These are phyloP conservation scores for Struthidea cinerea DNA, from an alignment of 2,113 vertebrate genomes.

Conservation along the genomic window DNA sequence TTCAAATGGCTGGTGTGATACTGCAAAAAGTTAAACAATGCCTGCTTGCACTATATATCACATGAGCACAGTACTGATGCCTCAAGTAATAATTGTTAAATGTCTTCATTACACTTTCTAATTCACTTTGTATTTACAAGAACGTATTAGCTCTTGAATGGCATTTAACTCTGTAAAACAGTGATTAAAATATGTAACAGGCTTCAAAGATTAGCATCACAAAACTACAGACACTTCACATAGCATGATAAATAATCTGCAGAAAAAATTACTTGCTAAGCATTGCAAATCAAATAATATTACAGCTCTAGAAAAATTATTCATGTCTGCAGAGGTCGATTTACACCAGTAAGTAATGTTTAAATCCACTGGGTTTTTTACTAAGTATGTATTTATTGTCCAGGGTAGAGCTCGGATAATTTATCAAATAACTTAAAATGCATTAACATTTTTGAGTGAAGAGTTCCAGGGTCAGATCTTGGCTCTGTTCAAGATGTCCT, in stretches of 20 bases:
- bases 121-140: neutral
- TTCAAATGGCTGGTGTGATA: neutral
- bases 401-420: neutral
- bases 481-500: neutral
- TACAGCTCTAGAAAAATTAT: neutral
- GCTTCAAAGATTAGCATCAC: neutral
- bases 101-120: neutral
- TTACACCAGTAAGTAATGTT: neutral
- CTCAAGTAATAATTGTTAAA: neutral
- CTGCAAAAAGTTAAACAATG: neutral
- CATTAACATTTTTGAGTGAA: neutral
- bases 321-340: neutral
- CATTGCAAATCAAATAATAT: constrained; percentile 10
- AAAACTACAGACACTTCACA: neutral
- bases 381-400: neutral
- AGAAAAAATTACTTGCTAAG: neutral
- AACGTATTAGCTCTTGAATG: neutral
- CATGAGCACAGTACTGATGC: neutral
- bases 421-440: neutral
- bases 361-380: neutral
- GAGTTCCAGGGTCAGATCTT: neutral
- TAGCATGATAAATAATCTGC: neutral
- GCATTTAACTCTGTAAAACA: neutral
- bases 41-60: neutral
- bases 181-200: neutral